Evolutionary conservation across 2,113 vertebrate species (phyloP), one percentile per base, ranked within the genome.

Genomic region (Dinomys branickii): DNA sequence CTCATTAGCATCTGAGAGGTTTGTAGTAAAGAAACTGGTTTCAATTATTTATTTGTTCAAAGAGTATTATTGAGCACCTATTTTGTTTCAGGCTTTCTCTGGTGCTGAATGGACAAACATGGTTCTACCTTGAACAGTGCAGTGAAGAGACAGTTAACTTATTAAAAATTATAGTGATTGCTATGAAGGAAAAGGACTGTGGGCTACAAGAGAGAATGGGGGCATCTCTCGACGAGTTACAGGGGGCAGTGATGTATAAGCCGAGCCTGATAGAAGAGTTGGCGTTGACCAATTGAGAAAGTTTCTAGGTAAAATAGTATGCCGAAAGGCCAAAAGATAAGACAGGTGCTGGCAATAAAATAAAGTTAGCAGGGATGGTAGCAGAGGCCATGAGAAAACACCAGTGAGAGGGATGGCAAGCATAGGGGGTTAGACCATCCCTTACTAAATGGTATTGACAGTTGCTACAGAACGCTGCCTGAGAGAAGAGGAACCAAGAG

Each of bases 21-120:
- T 85, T 90, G 41, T 50, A 69, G 93, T 61, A 35, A 81, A 95
- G 85, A 81, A 73, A 61, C 38, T 61, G 35, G 22, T 28, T 93
- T 69, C 63, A 87, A 87, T 88, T 65, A 84, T 94, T 93, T 69
- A 92, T 78, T 85, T 80, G 80, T 88, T 56, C 35, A 83, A 85
- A 47, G 7, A 19, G 13, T 69, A 26, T 69, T 93, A 61, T 26
- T 81, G 58, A 71, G 63, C 35, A 69, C 38, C 24, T 82, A 58
- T 54, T 92, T 47, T 44, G 85, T 41, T 22, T 77, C 30, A 61
- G 44, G 50, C 16, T 85, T 73, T 77, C 28, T 85, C 22, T 11
- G 50, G 35, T 35, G 56, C 11, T 9, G 33, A 35, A 19, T 63
- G 2, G 38, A 20, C 0, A 63, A 1, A 3, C 9, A 4, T 17